Conservation (phyloP, 2,888 invertebrate species). For the Ferdinandea cuprea region DNA sequence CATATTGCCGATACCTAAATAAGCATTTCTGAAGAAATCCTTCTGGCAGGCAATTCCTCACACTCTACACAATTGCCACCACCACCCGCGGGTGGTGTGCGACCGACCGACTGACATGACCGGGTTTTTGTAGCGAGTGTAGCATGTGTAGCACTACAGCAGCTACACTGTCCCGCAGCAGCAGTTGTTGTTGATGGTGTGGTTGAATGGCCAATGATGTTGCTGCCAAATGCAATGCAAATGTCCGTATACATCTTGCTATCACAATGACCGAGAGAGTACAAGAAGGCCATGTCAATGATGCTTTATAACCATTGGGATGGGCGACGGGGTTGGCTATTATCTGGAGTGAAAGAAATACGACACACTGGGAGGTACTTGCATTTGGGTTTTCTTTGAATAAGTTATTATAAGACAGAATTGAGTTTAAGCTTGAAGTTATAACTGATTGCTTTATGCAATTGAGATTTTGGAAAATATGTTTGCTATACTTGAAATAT, state of each 20-base stretch:
- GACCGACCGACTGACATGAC: no score
- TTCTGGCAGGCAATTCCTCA: conserved; percentile 48
- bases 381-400: neutral
- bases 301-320: conserved; percentile 2
- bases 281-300: conserved; percentile 50
- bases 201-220: conserved; percentile 66
- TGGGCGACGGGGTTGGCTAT: conserved; percentile 14
- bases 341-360: conserved; percentile 51
- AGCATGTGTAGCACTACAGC: conserved; percentile 1
- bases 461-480: no score
- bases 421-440: neutral
- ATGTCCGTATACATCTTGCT: conserved; percentile 28
- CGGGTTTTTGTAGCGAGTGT: neutral
- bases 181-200: conserved; percentile 53
- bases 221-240: conserved; percentile 68
- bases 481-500: no score
- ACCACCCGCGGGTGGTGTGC: neutral
- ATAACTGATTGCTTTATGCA: no score
- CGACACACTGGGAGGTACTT: conserved; percentile 21
- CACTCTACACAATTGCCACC: conserved; percentile 13
- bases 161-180: conserved; percentile 15
- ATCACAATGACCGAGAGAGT: conserved; percentile 53
- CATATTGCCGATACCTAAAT: conserved; percentile 65
- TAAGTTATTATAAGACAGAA: no score
- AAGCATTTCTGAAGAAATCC: conserved; percentile 54